phyloP scores from a whole-genome alignment of 2,888 invertebrate genomes.

The Fragum fragum region DNA sequence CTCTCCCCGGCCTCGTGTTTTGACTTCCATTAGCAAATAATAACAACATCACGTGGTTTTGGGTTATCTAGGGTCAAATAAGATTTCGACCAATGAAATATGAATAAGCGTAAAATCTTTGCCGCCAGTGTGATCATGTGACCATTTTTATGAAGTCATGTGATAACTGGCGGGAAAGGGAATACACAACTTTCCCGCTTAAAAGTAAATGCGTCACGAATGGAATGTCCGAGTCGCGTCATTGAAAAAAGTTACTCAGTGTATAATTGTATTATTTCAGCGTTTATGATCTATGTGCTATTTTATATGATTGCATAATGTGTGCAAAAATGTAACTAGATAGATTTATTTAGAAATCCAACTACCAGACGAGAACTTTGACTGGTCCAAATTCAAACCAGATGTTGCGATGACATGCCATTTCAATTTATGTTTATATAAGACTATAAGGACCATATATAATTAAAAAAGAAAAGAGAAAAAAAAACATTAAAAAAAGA shows the following conservation, averaged over 20 bases:
- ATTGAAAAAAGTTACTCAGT: not conserved
- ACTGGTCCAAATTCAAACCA: no score
- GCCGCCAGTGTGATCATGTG: constrained; percentile 60
- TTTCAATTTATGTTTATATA: no score
- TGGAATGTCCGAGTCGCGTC: not conserved
- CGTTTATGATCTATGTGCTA: no score
- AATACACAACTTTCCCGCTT: constrained; percentile 53
- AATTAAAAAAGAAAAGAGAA: no score
- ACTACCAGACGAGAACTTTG: no score
- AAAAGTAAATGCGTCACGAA: constrained; percentile 11
- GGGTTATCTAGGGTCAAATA: constrained; percentile 39
- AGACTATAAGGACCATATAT: no score
- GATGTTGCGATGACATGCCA: no score
- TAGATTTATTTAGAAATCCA: no score
- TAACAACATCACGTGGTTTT: constrained; percentile 71
- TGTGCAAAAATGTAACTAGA: no score
- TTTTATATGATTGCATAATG: no score
- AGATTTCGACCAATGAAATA: constrained; percentile 45
- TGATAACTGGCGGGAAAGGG: constrained; percentile 70
- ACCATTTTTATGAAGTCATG: constrained; percentile 54
- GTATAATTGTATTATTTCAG: no score
- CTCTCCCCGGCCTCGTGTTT: constrained; percentile 37
- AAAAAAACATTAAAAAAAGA: no score
- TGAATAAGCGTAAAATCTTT: constrained; percentile 37
- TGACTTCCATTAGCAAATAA: constrained; percentile 51